These are phyloP conservation scores for Spodoptera frugiperda DNA, from an alignment of 1,140 invertebrate genomes.

Conservation along the genomic window DNA sequence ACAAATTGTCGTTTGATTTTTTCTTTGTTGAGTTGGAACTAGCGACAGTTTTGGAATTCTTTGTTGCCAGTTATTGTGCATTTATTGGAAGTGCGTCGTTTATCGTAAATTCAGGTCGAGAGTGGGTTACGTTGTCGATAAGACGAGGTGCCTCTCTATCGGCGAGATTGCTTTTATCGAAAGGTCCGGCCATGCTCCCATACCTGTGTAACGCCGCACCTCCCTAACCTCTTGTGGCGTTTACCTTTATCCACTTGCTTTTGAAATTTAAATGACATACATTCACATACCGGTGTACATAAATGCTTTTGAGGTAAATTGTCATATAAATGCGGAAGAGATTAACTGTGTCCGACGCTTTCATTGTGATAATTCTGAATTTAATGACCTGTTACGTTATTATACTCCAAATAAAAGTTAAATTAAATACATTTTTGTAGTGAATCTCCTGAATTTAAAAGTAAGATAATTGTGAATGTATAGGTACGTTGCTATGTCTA, in stretches of 20 bases:
- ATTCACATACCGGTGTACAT: not conserved
- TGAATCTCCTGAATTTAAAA: too few relatives aligned
- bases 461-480: too few relatives aligned
- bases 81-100: constrained; percentile 60
- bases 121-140: constrained; percentile 66
- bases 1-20: not conserved
- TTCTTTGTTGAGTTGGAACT: not conserved
- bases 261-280: not conserved
- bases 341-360: too few relatives aligned
- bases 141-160: constrained; percentile 67
- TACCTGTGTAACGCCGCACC: constrained; percentile 21
- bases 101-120: constrained; percentile 52
- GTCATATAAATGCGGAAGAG: too few relatives aligned
- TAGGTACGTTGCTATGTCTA: too few relatives aligned
- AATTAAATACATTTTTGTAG: too few relatives aligned
- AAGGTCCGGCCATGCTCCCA: constrained; percentile 35
- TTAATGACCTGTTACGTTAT: too few relatives aligned
- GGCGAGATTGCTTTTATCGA: constrained; percentile 64
- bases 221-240: constrained; percentile 37
- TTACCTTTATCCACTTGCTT: constrained; percentile 1
- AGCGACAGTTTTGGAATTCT: not conserved
- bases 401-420: too few relatives aligned
- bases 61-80: constrained; percentile 38
- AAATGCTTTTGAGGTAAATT: too few relatives aligned
- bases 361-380: too few relatives aligned